Evolutionary conservation across 1,140 invertebrate species (phyloP).

Genomic region (Eriosoma lanigerum): DNA sequence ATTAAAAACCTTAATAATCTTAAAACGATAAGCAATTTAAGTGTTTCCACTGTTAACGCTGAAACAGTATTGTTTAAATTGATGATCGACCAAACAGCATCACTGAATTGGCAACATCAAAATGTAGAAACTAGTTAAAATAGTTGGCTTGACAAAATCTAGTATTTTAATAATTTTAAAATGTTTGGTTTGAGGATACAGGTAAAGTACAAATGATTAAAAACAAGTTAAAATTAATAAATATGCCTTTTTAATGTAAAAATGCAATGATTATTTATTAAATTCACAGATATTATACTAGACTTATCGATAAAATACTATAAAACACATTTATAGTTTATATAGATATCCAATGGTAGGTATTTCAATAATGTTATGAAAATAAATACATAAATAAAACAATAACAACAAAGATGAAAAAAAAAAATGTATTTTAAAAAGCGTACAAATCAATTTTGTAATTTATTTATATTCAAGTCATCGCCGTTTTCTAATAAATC

Average conservation of each 20-base stretch:
- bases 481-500: constrained; percentile 49
- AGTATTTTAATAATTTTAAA: no score
- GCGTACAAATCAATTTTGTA: constrained; percentile 27
- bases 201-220: no score
- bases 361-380: neutral
- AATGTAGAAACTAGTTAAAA: no score
- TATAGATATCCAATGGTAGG: neutral
- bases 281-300: neutral
- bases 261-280: neutral
- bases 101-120: no score
- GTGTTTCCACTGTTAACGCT: no score
- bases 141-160: no score
- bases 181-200: neutral
- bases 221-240: neutral
- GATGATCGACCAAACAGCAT: no score
- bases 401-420: constrained; percentile 32
- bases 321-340: neutral
- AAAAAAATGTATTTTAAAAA: constrained; percentile 18
- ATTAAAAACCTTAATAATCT: no score
- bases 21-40: no score
- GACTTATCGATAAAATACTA: neutral
- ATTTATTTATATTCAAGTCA: constrained; percentile 46
- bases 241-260: constrained; percentile 9
- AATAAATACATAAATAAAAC: constrained; percentile 41
- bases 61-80: no score